phyloP scores from a whole-genome alignment of 2,797 vertebrate genomes.

The Halcyon leucocephala region DNA sequence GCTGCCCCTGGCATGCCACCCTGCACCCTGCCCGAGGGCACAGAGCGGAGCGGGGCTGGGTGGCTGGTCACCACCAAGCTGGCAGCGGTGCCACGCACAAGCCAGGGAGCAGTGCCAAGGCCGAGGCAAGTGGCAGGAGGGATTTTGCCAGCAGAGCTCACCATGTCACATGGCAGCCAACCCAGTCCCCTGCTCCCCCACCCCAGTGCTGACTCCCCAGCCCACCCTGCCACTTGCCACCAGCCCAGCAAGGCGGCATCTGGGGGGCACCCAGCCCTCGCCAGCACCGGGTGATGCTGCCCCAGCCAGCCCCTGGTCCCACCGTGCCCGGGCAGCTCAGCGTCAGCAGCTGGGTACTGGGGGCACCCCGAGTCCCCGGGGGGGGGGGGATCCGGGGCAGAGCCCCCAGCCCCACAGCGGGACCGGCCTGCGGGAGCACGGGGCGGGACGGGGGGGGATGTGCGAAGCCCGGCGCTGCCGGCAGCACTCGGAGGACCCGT shows the following conservation, averaged over 20 bases:
- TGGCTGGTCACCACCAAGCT: neutral
- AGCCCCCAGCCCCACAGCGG: neutral
- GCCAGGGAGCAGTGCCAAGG: neutral
- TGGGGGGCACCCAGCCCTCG: accelerated
- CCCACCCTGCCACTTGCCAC: accelerated
- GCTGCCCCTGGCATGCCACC: accelerated
- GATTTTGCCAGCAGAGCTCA: neutral
- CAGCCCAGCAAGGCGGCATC: accelerated
- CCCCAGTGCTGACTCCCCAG: too few species aligned
- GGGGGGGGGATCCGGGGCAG: neutral
- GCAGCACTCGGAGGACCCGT: neutral
- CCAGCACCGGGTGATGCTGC: accelerated
- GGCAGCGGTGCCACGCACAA: accelerated
- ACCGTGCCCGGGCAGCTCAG: neutral
- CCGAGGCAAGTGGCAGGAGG: neutral
- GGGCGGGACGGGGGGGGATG: neutral
- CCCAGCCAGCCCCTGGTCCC: neutral
- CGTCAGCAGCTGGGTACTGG: neutral
- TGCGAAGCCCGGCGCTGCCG: neutral
- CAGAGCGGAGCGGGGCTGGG: neutral
- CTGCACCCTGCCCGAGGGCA: neutral
- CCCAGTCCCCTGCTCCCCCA: too few species aligned
- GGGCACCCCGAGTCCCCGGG: neutral
- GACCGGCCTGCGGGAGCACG: neutral
- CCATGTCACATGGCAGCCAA: accelerated